Evolutionary conservation across 2,888 invertebrate genomes (phyloP), one percentile per base, ranked within the genome.

Genomic region (Tortricodes alternella): DNA sequence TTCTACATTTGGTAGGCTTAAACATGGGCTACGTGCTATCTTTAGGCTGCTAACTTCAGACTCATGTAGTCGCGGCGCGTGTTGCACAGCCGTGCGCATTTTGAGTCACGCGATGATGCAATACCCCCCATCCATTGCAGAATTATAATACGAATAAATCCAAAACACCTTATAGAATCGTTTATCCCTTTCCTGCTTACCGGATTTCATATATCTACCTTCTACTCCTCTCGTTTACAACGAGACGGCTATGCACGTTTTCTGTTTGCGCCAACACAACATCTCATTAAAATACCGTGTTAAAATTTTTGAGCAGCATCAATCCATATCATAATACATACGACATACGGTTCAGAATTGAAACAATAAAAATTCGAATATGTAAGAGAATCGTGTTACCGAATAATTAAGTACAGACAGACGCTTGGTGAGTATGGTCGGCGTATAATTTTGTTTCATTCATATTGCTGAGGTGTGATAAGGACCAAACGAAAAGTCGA

Each of bases 91-190:
- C 39, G 24, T 41, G 41, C 23, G 41, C 18, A 44, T 3, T n/a
- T 1, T 6, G 3, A 39, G 7, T 11, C n/a, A n/a, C 18, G 16
- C 35, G 35, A 55, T 55, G 55, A 18, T 39, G 41, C 48, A 56
- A 55, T 37, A 49, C 27, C 13, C 9, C 49, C 7, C 18, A 11
- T 6, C 11, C 13, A 49, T 55, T 48, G n/a, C 55, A 49, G 55
- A 21, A 49, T 43, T 34, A 32, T 29, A 46, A 48, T 21, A 41
- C 48, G 34, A 24, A 27, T 11, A 49, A 49, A 35, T 49, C 3
- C 8, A 35, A 48, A 35, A 35, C 11, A 6, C 41, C 13, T 34
- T 15, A 9, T 11, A n/a, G 18, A 13, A 21, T 49, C 15, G 21
- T 46, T 18, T n/a, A 18, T 32, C 53, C n/a, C 41, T 9, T 27